A percentile compares a stretch with the other conserved stretches of the same genome.
phyloP scores from a whole-genome alignment of 2,888 invertebrate species.

The Gymnoscelis rufifasciata region DNA sequence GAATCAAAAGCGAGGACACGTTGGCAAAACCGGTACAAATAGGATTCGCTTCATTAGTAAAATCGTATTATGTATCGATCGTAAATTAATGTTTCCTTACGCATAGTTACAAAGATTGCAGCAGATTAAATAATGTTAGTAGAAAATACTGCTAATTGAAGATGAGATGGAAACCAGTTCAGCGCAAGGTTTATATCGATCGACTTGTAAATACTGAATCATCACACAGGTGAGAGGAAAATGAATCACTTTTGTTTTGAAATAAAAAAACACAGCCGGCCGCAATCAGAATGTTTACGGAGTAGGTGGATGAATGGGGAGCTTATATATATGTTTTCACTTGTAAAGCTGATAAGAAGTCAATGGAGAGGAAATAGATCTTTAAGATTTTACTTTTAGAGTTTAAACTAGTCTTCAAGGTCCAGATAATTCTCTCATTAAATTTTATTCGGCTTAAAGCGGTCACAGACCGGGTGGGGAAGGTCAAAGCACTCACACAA shows the following conservation, averaged over 20 bases:
- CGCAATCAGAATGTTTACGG: neutral
- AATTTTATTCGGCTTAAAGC: slow-evolving; percentile 39
- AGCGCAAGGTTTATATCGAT: neutral
- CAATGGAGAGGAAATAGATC: no score
- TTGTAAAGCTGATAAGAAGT: no score
- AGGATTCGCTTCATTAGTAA: slow-evolving; percentile 19
- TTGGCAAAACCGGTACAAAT: slow-evolving; percentile 28
- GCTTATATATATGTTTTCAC: no score
- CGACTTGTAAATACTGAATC: neutral
- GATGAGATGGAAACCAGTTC: neutral
- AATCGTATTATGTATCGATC: slow-evolving; percentile 1
- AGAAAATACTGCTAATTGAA: neutral
- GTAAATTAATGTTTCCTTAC: no score
- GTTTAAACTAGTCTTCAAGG: slow-evolving; percentile 4
- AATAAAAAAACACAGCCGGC: neutral
- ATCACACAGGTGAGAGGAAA: neutral
- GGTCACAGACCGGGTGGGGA: slow-evolving; percentile 56
- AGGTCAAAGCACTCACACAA: slow-evolving; percentile 55
- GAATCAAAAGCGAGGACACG: slow-evolving; percentile 30
- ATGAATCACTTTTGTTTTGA: slow-evolving; percentile 1
- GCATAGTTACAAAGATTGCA: no score
- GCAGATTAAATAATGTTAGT: no score
- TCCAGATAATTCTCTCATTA: slow-evolving; percentile 22
- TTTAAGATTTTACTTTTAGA: no score
- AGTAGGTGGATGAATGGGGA: no score